Conservation (phyloP, 1,140 invertebrate species). For the Leptinotarsa undecemlineata region DNA sequence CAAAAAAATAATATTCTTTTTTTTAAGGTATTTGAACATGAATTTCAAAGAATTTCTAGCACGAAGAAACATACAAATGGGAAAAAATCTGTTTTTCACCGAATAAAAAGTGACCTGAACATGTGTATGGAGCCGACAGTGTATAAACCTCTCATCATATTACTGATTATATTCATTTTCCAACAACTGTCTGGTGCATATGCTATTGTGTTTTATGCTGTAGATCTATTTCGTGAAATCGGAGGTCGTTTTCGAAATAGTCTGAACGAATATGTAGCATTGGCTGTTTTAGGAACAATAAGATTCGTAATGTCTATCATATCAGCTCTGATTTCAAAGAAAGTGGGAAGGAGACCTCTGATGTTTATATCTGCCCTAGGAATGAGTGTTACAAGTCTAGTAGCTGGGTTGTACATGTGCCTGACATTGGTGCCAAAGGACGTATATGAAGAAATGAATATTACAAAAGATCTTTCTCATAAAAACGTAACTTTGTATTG, state of each 20-base stretch:
- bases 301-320: conserved; percentile 60
- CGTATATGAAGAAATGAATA: conserved; percentile 33
- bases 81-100: conserved; percentile 31
- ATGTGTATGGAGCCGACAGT: conserved; percentile 49
- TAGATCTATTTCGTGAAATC: conserved; percentile 61
- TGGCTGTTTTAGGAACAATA: conserved; percentile 59
- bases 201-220: conserved; percentile 71
- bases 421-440: conserved; percentile 37
- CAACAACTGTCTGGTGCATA: conserved; percentile 66
- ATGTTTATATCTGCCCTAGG: conserved; percentile 60
- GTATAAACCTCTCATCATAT: conserved; percentile 60
- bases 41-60: conserved; percentile 50
- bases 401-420: conserved; percentile 58
- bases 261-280: conserved; percentile 56
- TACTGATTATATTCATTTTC: conserved; percentile 59
- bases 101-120: conserved; percentile 30
- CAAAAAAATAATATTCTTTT: conserved; percentile 7
- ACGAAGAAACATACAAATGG: conserved; percentile 24
- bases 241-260: conserved; percentile 55
- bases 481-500: conserved; percentile 56
- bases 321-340: conserved; percentile 59
- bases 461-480: conserved; percentile 29
- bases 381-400: conserved; percentile 62
- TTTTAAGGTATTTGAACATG: conserved; percentile 54
- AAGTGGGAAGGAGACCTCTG: conserved; percentile 59